Evolutionary conservation across 2,113 vertebrate genomes (phyloP).

Genomic region (Donacobius atricapilla): DNA sequence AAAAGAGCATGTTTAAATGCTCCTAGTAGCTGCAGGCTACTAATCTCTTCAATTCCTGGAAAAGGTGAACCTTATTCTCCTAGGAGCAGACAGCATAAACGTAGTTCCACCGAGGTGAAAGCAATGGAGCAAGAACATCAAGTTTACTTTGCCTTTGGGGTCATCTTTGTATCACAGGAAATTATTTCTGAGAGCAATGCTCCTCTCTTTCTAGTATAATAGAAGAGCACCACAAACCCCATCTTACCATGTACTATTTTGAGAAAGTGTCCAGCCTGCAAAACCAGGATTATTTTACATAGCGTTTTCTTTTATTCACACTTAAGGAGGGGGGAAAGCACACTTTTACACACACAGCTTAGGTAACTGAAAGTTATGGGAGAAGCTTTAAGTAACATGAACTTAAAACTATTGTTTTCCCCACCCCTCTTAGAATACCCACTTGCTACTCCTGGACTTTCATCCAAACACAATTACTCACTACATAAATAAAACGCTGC

Average conservation of each 20-base stretch:
- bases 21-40: conserved; percentile 58
- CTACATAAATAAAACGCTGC: conserved; percentile 42
- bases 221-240: background rate
- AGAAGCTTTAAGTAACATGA: conserved; percentile 50
- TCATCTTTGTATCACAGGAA: conserved; percentile 31
- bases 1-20: conserved; percentile 51
- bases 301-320: conserved; percentile 5
- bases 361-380: conserved; percentile 16
- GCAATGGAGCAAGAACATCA: conserved; percentile 11
- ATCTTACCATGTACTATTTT: background rate
- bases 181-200: conserved; percentile 13
- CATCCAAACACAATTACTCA: conserved; percentile 31
- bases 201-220: background rate
- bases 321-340: background rate
- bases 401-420: conserved; percentile 56
- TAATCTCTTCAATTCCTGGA: conserved; percentile 55
- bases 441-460: conserved; percentile 11
- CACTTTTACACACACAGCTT: conserved; percentile 26
- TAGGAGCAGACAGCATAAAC: conserved; percentile 40
- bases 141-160: conserved; percentile 48
- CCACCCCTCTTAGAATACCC: conserved; percentile 32
- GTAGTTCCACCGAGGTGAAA: conserved; percentile 33
- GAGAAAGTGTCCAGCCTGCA: conserved; percentile 37
- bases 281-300: conserved; percentile 1
- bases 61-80: conserved; percentile 56